Evolutionary conservation across 2,888 invertebrate species (phyloP).

Genomic region (Mallateleia sp.): DNA sequence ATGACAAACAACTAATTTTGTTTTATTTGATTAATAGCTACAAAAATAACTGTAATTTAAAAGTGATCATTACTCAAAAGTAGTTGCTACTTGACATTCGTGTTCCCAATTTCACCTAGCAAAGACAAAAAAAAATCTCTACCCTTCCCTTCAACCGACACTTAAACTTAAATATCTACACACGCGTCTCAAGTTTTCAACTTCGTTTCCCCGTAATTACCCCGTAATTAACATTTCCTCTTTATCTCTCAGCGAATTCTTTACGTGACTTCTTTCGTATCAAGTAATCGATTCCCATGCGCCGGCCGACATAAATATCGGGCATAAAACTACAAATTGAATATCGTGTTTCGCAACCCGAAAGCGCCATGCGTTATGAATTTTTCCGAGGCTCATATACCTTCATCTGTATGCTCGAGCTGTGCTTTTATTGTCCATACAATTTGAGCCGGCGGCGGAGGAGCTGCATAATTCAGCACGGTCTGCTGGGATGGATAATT

Average conservation of each 20-base stretch:
- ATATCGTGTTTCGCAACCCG: constrained; percentile 59
- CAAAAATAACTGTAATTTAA: background rate
- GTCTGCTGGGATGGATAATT: constrained; percentile 62
- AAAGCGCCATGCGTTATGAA: constrained; percentile 64
- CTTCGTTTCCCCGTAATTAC: constrained; percentile 9
- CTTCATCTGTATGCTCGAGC: constrained; percentile 68
- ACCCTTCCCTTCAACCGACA: no score
- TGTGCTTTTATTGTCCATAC: constrained; percentile 75
- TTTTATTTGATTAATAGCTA: constrained; percentile 11
- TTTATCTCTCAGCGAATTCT: background rate
- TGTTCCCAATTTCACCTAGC: no score
- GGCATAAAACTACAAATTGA: constrained; percentile 71
- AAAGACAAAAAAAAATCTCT: no score
- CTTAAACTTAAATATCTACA: background rate
- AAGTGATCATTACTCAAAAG: background rate
- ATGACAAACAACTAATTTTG: background rate
- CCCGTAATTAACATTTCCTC: background rate
- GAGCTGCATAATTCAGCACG: constrained; percentile 68
- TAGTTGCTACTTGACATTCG: no score
- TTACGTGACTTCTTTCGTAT: constrained; percentile 17
- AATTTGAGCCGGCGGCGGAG: constrained; percentile 60
- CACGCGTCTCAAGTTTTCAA: constrained; percentile 14
- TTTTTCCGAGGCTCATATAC: constrained; percentile 64
- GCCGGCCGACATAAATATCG: constrained; percentile 50
- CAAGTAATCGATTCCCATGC: constrained; percentile 50